These are phyloP conservation scores for Onychorhynchus coronatus DNA, from an alignment of 2,113 vertebrate species.

Conservation along the genomic window DNA sequence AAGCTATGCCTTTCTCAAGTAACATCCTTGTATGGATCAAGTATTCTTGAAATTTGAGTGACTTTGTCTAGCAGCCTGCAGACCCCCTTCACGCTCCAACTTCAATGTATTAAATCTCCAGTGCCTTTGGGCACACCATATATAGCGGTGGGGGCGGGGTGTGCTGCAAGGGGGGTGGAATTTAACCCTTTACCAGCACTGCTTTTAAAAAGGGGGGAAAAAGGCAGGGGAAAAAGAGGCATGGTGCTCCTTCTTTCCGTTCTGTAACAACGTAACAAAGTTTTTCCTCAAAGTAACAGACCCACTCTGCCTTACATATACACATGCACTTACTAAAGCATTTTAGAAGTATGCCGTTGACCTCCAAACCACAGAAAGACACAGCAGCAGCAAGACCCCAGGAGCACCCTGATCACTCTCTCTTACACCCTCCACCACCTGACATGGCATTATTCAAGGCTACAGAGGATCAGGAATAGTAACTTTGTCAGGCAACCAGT, in stretches of 20 bases:
- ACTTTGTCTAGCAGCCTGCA: slow-evolving; percentile 63
- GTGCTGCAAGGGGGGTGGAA: not conserved
- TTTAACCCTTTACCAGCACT: slow-evolving; percentile 31
- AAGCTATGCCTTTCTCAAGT: slow-evolving; percentile 53
- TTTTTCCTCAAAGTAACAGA: not conserved
- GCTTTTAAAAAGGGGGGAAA: not conserved
- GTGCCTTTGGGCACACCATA: slow-evolving; percentile 55
- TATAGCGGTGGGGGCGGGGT: slow-evolving; percentile 37
- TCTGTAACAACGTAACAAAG: not conserved
- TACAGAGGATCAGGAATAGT: not conserved
- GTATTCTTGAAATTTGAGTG: slow-evolving; percentile 65
- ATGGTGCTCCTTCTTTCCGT: not conserved
- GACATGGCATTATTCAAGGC: not conserved
- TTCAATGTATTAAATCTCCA: slow-evolving; percentile 61
- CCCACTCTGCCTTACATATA: not conserved
- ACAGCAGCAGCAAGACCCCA: not conserved
- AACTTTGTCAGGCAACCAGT: not conserved
- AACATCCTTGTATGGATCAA: slow-evolving; percentile 55
- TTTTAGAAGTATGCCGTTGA: accelerated
- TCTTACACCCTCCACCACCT: not conserved
- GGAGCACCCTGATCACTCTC: not conserved
- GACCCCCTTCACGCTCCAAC: slow-evolving; percentile 62
- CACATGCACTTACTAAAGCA: not conserved
- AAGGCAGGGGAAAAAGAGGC: too few relatives aligned
- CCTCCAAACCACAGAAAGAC: not conserved